Evolutionary conservation across 1,140 invertebrate species (phyloP), one percentile per base, ranked within the genome.

Genomic region (Helicoverpa armigera): DNA sequence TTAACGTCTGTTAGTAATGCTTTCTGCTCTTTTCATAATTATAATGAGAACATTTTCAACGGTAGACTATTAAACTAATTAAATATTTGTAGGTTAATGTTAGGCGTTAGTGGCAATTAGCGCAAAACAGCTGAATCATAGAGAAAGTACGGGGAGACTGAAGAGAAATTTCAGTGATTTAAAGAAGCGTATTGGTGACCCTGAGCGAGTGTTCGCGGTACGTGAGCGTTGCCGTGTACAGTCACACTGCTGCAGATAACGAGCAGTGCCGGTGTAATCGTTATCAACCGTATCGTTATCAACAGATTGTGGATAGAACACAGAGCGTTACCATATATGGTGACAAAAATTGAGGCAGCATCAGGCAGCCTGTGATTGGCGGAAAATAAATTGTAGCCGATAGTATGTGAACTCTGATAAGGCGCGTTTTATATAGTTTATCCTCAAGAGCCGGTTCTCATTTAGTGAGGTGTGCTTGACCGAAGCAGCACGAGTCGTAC

Each of bases 381-480:
- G 84, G 89, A 88, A 85, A 88, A 85, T 86, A 88, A 83, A 83
- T 85, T 87, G 87, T 87, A 88, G 82, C 83, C 89, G 86, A 92
- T 93, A 91, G 86, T 93, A 82, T 87, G 86, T 89, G 86, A 90
- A 85, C 86, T 90, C 82, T 93, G 93, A 94, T 94, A 94, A 94
- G 90, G 83, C 85, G 70, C 79, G 89, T 94, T 92, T 94, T 94
- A 94, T 92, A 94, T 92, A 94, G 86, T 92, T 88, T 90, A 92
- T 90, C 86, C 89, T 85, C 87, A 76, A 87, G 83, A 77, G 79
- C 80, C 82, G 83, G 86, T 83, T 79, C 86, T 94, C 93, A 94
- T 94, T 94, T 94, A 83, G 88, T 88, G 83, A 86, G 81, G 87
- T 86, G 88, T 89, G 91, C 89, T 91, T 88, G 87, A 86, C 77